A percentile compares a stretch with the other conserved stretches of the same genome.
Evolutionary conservation across 2,888 invertebrate species (phyloP).

Genomic region (Thera britannica): DNA sequence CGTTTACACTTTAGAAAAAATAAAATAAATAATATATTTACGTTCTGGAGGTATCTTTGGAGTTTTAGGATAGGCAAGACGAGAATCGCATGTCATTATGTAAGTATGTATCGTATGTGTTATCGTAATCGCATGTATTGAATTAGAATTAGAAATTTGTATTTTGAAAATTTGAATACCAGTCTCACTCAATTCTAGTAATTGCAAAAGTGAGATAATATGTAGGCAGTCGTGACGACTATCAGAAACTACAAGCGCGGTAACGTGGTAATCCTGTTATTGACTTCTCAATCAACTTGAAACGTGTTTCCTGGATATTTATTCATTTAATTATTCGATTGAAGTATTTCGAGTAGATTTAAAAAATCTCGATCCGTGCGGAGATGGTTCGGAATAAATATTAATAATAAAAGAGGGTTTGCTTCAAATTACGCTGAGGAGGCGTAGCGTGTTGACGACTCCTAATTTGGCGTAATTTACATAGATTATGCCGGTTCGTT

Average conservation of each 20-base stretch:
- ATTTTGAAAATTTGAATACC: too few relatives aligned
- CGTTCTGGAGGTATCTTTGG: too few relatives aligned
- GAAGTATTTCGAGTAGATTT: slow-evolving; percentile 67
- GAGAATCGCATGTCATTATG: too few relatives aligned
- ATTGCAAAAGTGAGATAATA: background rate
- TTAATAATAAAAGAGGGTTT: slow-evolving; percentile 84
- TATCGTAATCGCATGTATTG: too few relatives aligned
- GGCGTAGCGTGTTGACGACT: slow-evolving; percentile 80
- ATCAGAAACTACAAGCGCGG: background rate
- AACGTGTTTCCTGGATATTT: slow-evolving; percentile 57
- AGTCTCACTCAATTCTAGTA: too few relatives aligned
- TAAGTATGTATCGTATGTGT: too few relatives aligned
- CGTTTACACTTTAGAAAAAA: too few relatives aligned
- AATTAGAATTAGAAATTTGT: too few relatives aligned
- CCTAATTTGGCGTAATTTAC: slow-evolving; percentile 84
- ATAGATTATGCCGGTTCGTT: slow-evolving; percentile 84
- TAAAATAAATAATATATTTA: too few relatives aligned
- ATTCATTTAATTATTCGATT: slow-evolving; percentile 72
- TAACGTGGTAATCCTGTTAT: slow-evolving; percentile 8
- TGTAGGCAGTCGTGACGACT: background rate
- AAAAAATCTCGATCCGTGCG: slow-evolving; percentile 64
- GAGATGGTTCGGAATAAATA: slow-evolving; percentile 78
- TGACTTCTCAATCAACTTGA: slow-evolving; percentile 31
- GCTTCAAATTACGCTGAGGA: slow-evolving; percentile 77
- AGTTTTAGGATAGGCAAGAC: too few relatives aligned